Evolutionary conservation across 2,888 invertebrate genomes (phyloP), one percentile per base, ranked within the genome.

Genomic region (Dasysyrphus tricinctus): DNA sequence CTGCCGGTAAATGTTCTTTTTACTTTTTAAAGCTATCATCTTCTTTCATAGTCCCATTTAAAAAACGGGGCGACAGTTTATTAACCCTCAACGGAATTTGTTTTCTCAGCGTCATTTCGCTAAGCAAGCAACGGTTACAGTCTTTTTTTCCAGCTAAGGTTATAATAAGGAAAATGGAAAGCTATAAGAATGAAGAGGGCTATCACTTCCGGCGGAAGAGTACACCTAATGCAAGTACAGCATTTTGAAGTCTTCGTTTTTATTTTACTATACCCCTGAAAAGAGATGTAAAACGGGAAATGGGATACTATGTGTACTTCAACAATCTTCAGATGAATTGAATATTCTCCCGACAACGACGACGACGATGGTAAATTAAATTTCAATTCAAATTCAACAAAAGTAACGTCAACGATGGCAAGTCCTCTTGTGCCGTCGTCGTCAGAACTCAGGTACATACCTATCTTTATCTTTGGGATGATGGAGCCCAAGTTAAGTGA

Each of bases 21-120:
- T 79, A 9, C 11, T 44, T 32, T 51, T 78, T 69, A 63, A 63
- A 54, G 14, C 34, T 42, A 54, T 54, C 69, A 32, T 54, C 54
- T 69, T 51, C 51, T 51, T 49, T 24, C 51, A 49, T 72, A 51
- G 34, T 24, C 29, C 44, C 44, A 54, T 59, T 19, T 69, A 39
- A 72, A 57, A 67, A 49, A 67, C 11, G 6, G 65, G 63, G 29
- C 47, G 56, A 77, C 70, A 65, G 57, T 81, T 81, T 81, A 81
- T 83, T 79, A 83, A 79, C 79, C 61, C 59, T 74, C 67, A 3
- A 69, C 37, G 74, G 69, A 83, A 74, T 73, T 79, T 79, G 78
- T 73, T 78, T 78, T 39, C 72, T 44, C 34, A 73, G 77, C 32
- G 61, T 61, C 73, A 65, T 59, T 79, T 54, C 69, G 47, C 59